Percentiles rank a stretch among this genome's conserved stretches.
Conservation (phyloP, 1,140 invertebrate genomes). For the Zaprionus davidi region DNA sequence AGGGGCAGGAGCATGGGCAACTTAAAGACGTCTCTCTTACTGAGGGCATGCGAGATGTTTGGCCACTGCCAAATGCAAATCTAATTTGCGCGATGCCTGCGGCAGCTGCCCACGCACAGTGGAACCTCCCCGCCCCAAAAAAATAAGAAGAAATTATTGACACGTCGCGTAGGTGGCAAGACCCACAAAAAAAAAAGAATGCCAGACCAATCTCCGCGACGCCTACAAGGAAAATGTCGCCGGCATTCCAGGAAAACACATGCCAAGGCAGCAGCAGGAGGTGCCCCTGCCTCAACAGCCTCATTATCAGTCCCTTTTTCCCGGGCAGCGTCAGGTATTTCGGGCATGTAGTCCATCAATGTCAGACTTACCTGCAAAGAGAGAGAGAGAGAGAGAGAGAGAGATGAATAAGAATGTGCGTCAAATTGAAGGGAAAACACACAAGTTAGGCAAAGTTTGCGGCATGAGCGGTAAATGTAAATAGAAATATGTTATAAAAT, state of each 20-base stretch:
- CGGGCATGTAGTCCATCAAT: constrained; percentile 71
- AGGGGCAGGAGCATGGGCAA: background rate
- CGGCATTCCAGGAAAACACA: constrained; percentile 12
- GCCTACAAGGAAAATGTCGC: constrained; percentile 6
- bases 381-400: constrained; percentile 19
- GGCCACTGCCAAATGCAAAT: constrained; percentile 47
- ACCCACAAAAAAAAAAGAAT: background rate
- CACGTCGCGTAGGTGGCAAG: constrained; percentile 17
- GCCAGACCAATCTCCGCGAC: constrained; percentile 27
- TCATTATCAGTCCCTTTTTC: constrained; percentile 34
- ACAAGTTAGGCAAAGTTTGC: constrained; percentile 43
- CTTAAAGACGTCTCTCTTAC: background rate
- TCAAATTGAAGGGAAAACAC: constrained; percentile 47
- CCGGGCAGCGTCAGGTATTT: constrained; percentile 9
- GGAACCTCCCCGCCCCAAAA: background rate
- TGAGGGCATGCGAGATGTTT: background rate
- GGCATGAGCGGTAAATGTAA: constrained; percentile 42
- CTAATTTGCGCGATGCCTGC: constrained; percentile 61
- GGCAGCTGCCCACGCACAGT: constrained; percentile 33
- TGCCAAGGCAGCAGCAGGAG: background rate
- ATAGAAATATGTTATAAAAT: constrained; percentile 43
- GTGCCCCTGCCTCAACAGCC: background rate
- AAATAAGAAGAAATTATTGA: constrained; percentile 12
- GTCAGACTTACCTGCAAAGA: constrained; percentile 76
- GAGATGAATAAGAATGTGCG: constrained; percentile 12